phyloP scores from a whole-genome alignment of 2,888 invertebrate genomes.

The Caenorhabditis sp. region DNA sequence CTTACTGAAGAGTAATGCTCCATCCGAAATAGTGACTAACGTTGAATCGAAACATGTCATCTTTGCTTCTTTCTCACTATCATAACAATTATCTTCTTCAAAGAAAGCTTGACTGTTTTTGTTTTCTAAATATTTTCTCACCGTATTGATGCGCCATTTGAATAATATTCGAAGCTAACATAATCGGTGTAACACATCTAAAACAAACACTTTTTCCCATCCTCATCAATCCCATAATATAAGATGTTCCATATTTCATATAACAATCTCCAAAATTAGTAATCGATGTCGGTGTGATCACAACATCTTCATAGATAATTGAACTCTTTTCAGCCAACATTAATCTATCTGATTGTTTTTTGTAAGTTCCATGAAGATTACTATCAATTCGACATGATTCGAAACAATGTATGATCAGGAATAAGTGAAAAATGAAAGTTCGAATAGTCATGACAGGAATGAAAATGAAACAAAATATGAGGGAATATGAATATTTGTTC shows the following conservation, averaged over 20 bases:
- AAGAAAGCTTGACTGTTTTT: not conserved
- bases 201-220: constrained; percentile 59
- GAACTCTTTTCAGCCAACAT: constrained; percentile 22
- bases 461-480: not conserved
- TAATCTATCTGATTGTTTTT: constrained; percentile 31
- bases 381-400: constrained; percentile 40
- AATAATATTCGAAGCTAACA: constrained; percentile 51
- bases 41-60: constrained; percentile 55
- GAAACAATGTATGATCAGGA: constrained; percentile 1
- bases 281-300: constrained; percentile 49
- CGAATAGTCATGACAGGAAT: not conserved
- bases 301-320: constrained; percentile 42
- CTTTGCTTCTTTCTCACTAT: constrained; percentile 46
- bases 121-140: constrained; percentile 5
- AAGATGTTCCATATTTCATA: constrained; percentile 48
- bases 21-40: constrained; percentile 47
- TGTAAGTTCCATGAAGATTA: constrained; percentile 44
- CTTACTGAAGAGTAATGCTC: constrained; percentile 53
- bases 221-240: constrained; percentile 57
- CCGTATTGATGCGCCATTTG: constrained; percentile 61
- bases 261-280: constrained; percentile 62
- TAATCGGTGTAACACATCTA: constrained; percentile 57
- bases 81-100: constrained; percentile 58
- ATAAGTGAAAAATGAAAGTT: not conserved
- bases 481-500: not conserved